A percentile compares a stretch with the other conserved stretches of the same genome.
phyloP scores from a whole-genome alignment of 2,113 vertebrate species.

The Bufo bufo region DNA sequence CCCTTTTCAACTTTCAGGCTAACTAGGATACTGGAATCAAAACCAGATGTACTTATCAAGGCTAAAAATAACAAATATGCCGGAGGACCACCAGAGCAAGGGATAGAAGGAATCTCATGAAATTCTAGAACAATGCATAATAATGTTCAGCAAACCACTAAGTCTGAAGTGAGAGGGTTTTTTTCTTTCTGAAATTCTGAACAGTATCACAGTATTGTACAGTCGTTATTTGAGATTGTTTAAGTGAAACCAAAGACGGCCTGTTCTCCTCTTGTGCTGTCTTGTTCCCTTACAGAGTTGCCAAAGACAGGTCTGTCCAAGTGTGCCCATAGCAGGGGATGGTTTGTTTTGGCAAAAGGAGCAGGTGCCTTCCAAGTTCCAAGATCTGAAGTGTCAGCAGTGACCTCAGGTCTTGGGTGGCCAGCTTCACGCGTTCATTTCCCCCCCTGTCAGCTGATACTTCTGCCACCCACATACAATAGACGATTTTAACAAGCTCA shows the following conservation, averaged over 20 bases:
- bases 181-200: conserved; percentile 62
- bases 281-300: conserved; percentile 58
- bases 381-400: conserved; percentile 74
- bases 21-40: conserved; percentile 90
- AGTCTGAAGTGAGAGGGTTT: conserved; percentile 64
- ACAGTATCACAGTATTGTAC: conserved; percentile 70
- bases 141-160: conserved; percentile 68
- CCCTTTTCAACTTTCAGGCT: conserved; percentile 89
- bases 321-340: conserved; percentile 67
- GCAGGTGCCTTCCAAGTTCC: conserved; percentile 76
- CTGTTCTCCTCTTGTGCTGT: conserved; percentile 60
- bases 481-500: conserved; percentile 70
- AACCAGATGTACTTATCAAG: conserved; percentile 97
- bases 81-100: conserved; percentile 85
- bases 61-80: conserved; percentile 95
- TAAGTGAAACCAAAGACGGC: conserved; percentile 68
- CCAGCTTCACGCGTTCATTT: conserved; percentile 76
- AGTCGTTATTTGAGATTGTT: conserved; percentile 75
- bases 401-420: conserved; percentile 81
- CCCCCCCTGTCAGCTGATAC: conserved; percentile 74
- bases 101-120: conserved; percentile 70
- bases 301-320: conserved; percentile 72
- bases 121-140: conserved; percentile 72
- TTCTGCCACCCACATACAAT: conserved; percentile 76
- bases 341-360: conserved; percentile 79